Evolutionary conservation across 2,888 invertebrate genomes (phyloP), one percentile per base, ranked within the genome.

Genomic region (Diadegma fenestrale): DNA sequence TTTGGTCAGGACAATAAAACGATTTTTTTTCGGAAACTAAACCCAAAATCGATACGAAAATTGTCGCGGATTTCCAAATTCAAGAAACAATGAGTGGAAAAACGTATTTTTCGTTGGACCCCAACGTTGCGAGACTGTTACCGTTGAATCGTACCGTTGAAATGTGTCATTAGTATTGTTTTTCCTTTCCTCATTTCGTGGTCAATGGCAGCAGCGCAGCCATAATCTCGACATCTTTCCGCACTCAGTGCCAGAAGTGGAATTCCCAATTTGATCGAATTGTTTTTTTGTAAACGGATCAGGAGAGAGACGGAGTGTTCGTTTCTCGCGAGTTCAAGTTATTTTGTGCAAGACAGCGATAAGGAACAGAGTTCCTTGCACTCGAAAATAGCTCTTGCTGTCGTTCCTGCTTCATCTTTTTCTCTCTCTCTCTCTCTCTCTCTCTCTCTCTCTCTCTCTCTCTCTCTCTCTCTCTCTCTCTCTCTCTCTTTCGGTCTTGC

Each of bases 211-310:
- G 58, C 33, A 19, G 37, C 19, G 58, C 33, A 19, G 37, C 19
- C 6, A 22, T 26, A 58, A 79, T 79, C 71, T 54, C 19, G 8
- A 19, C 33, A 78, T 54, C 79, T 63, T 63, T 63, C 37, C 37
- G 51, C 41, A 10, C 54, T n/a, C 26, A 43, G 12, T 30, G 51
- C 22, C 17, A 22, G 48, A 43, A 45, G 43, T 5, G 30, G 58
- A 43, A 51, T 69, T 72, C 69, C 51, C 43, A 77, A 85, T 72
- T 80, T 82, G 51, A 68, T 61, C 80, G 76, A 72, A 80, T 61
- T 82, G 82, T 85, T 85, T 85, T 80, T 61, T 71, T 72, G 61
- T 22, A 17, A 63, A 69, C 73, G 51, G 82, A 81, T 71, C 75
- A 80, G 71, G 43, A 76, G 64, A 48, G 22, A 61, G 30, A 41